Evolutionary conservation across 1,140 invertebrate species (phyloP), one percentile per base, ranked within the genome.

Genomic region (Grapholita molesta): DNA sequence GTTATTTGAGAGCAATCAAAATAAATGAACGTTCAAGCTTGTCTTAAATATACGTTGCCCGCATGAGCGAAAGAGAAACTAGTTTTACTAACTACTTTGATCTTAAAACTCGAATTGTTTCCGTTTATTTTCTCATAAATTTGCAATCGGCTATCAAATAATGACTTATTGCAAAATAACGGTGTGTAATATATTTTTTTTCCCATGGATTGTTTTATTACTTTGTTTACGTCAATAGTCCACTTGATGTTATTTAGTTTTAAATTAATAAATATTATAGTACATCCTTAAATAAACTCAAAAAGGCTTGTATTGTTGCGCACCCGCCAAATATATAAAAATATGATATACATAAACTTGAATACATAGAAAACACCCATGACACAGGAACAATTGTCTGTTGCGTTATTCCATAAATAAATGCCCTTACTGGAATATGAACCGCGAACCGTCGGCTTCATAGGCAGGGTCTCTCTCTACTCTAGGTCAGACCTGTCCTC

Each of bases 61-160:
- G 12, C 55, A 61, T 57, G 53, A 25, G 12, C 18, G 0, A 61
- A 61, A 55, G 5, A 28, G 24, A 61, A 61, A 61, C 55, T 32
- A 32, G 55, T 61, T 61, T 61, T 25, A 61, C 25, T 30, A 57
- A 57, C 55, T 28, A 61, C 25, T 61, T 53, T 30, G 1, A 25
- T 61, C 12, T 32, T 28, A 61, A 28, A 61, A 61, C 55, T 61
- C n/a, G 55, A 61, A 32, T 32, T 61, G 28, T 61, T 32, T 61
- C 25, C 55, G 28, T 61, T 61, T 61, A 15, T 61, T 32, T 32
- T 61, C 24, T 28, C 25, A 28, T 61, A 61, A 61, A 61, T 61
- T 61, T 28, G 25, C 55, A 61, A 61, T 48, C 18, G 42, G 42
- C 42, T 48, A 48, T 48, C 42, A 18, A 42, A 48, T 48, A 21